Evolutionary conservation across 1,140 invertebrate species (phyloP), one percentile per base, ranked within the genome.

Genomic region (Drosophila varians): DNA sequence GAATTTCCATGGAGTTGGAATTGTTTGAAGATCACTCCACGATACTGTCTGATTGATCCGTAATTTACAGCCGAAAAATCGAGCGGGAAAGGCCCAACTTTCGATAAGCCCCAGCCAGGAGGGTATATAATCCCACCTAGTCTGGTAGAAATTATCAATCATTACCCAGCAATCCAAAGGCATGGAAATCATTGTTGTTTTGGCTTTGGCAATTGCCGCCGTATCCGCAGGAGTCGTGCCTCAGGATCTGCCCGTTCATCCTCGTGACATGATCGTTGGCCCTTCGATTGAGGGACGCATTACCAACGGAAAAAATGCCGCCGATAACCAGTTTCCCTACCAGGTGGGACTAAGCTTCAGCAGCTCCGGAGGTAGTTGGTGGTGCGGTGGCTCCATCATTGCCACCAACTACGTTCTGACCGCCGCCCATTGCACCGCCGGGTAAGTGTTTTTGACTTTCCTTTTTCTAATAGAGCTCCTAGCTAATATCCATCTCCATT

Each of bases 371-470:
- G 56, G 68, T 9, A 64, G 91, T 76, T 70, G 40, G 53, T 58
- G 53, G 53, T 95, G 94, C 72, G 94, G 94, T 2, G 94, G 93
- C 4, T 92, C 92, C 14, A 73, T 94, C 26, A 92, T 94, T 25
- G 91, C 88, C 64, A 73, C 78, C 31, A 42, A 91, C 12, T 93
- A 92, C 92, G 83, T 94, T 1, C 54, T 94, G 21, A 92, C 93
- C 1, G 93, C 94, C 9, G 94, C 93, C 3, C 94, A 94, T 64
- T 94, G 94, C 65, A 66, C 60, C 34, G 52, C 12, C 26, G 74
- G 74, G 77, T 82, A 62, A 55, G 72, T 11, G 2, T 0, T 14
- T 18, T n/a, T 16, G 3, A 0, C 0, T 2, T 11, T 0, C 6
- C 65, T 16, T 11, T 69, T 14, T 36, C n/a, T 5, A 36, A 12